Base-by-base conservation (phyloP, 1,140 invertebrate genomes). In the Octopus sinensis region DNA sequence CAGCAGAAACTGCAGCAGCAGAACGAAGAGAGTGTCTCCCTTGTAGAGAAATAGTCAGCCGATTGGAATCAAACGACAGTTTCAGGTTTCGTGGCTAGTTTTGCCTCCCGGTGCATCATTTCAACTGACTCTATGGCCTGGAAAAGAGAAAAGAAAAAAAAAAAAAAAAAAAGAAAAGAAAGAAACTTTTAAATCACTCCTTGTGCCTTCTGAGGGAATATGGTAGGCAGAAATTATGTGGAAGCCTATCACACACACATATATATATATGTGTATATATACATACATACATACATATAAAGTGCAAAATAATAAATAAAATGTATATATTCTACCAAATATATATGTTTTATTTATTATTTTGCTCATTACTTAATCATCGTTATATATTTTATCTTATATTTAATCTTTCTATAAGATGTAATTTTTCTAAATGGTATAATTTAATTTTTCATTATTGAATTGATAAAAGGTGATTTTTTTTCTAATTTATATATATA, bases 111-210 rank as follows among this genome's bases (percentile, higher is more conserved):
- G 89, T 96, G 96, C 87, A 97, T 96, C 84, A 96, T 93, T 90
- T 98, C 96, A 91, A 96, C 96, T 93, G 97, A 95, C 90, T 98
- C 96, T 90, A 98, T 94, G 86, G 96, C 93, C 96, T 97, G 92
- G 77, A 93, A 93, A 76, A 85, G 87, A 88, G 82, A 84, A 87
- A 85, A 53, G 62, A 88, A 79, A 82, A 87, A 84, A 52, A 75
- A 12, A 81, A 79, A 54, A 54, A 10, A 52, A 53, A 82, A 12
- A 73, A 83, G 7, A 73, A 82, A 79, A 56, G 79, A 79, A 78
- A 68, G 17, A 79, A 23, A 80, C 76, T 79, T 54, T 10, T 53
- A 7, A 13, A 30, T 52, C 17, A 54, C 5, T 23, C 23, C 80
- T n/a, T 23, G 79, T 17, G 51, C n/a, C 4, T 71, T 51, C n/a